phyloP scores from a whole-genome alignment of 2,888 invertebrate species.

The Desoria tigrina region DNA sequence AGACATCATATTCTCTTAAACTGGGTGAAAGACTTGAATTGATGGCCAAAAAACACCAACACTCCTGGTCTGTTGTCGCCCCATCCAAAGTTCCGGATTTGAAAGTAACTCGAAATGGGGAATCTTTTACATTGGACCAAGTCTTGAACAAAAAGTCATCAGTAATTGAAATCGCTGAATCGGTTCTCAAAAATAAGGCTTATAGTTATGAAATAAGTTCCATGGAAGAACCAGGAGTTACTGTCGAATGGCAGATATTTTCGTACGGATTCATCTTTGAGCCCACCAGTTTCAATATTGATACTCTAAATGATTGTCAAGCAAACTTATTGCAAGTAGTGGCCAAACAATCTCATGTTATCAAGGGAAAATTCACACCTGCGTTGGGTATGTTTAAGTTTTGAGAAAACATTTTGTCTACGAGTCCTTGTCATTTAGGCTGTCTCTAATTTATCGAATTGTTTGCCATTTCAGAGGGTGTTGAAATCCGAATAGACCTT shows the following conservation, averaged over 20 bases:
- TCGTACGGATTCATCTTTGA: constrained; percentile 73
- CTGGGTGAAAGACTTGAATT: constrained; percentile 38
- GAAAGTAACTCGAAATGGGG: constrained; percentile 40
- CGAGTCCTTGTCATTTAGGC: too few relatives aligned
- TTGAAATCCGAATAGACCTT: constrained; percentile 42
- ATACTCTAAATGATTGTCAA: constrained; percentile 69
- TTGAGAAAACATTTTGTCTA: too few relatives aligned
- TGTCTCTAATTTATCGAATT: too few relatives aligned
- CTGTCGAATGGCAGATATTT: constrained; percentile 66
- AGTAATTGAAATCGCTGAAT: constrained; percentile 23
- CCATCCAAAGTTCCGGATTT: constrained; percentile 45
- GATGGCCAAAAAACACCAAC: constrained; percentile 40
- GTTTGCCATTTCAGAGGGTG: constrained; percentile 45
- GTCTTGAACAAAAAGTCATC: constrained; percentile 12
- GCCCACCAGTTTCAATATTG: constrained; percentile 64
- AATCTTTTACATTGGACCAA: constrained; percentile 23
- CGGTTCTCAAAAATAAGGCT: constrained; percentile 9
- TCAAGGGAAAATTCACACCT: constrained; percentile 68
- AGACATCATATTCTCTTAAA: constrained; percentile 54
- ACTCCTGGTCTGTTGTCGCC: constrained; percentile 40
- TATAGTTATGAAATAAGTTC: constrained; percentile 55
- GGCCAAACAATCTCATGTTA: constrained; percentile 69
- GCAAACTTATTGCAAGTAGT: constrained; percentile 66
- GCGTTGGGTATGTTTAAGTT: constrained; percentile 59
- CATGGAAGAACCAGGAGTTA: constrained; percentile 61